phyloP scores from a whole-genome alignment of 2,888 invertebrate species.

The Ectemnius lituratus region DNA sequence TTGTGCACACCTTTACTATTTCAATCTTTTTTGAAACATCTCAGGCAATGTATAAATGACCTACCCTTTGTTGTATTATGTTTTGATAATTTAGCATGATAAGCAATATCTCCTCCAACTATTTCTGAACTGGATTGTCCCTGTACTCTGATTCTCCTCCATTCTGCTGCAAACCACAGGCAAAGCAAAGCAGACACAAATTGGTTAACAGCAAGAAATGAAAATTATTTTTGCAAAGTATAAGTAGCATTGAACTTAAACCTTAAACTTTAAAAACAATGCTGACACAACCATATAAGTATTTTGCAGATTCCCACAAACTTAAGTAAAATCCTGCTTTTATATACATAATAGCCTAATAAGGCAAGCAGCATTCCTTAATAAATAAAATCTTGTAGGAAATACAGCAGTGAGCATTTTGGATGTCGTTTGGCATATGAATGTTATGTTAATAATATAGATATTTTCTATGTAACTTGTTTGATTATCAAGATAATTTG shows the following conservation, averaged over 20 bases:
- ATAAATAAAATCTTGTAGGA: too few relatives aligned
- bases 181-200: constrained; percentile 70
- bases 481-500: too few relatives aligned
- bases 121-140: constrained; percentile 63
- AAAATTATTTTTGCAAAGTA: constrained; percentile 61
- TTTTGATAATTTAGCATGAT: constrained; percentile 59
- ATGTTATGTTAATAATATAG: too few relatives aligned
- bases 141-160: constrained; percentile 71
- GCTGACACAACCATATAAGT: constrained; percentile 40
- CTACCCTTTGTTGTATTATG: constrained; percentile 22
- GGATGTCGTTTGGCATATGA: too few relatives aligned
- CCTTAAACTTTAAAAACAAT: constrained; percentile 33
- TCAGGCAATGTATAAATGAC: too few relatives aligned
- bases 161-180: constrained; percentile 71
- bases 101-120: constrained; percentile 67
- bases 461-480: too few relatives aligned
- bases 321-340: too few relatives aligned
- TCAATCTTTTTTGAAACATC: too few relatives aligned
- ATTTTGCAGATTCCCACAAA: constrained; percentile 27
- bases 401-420: too few relatives aligned
- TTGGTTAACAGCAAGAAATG: constrained; percentile 67
- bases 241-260: constrained; percentile 13
- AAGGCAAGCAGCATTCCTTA: too few relatives aligned
- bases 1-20: too few relatives aligned
- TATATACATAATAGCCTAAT: too few relatives aligned